Evolutionary conservation across 1,140 invertebrate species (phyloP).

Genomic region (Trachymyrmex septentrionalis): DNA sequence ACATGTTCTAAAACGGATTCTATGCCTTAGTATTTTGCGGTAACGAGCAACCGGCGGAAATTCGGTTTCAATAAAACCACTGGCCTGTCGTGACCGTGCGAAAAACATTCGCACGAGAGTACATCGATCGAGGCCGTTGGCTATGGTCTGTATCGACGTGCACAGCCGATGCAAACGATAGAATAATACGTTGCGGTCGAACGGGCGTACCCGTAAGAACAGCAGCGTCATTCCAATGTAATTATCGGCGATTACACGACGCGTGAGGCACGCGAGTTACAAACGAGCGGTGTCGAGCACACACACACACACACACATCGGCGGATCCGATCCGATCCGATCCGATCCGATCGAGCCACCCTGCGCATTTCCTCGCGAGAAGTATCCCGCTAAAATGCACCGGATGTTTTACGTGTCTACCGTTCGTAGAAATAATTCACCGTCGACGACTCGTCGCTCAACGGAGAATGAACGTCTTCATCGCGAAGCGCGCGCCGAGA

Average conservation of each 20-base stretch:
- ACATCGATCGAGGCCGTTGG: slow-evolving; percentile 46
- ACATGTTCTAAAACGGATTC: background rate
- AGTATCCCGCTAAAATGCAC: background rate
- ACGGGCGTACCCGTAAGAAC: slow-evolving; percentile 68
- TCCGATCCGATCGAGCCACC: background rate
- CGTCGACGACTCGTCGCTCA: slow-evolving; percentile 49
- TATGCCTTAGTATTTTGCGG: background rate
- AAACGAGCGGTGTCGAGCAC: background rate
- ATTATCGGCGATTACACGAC: slow-evolving; percentile 76
- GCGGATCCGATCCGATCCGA: background rate
- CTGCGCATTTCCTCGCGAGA: background rate
- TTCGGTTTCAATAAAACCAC: slow-evolving; percentile 39
- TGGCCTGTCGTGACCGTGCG: slow-evolving; percentile 46
- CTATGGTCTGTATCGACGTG: slow-evolving; percentile 50
- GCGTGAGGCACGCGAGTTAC: slow-evolving; percentile 32
- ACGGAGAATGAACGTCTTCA: slow-evolving; percentile 56
- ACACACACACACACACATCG: too few relatives aligned
- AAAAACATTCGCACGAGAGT: slow-evolving; percentile 47
- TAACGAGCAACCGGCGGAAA: slow-evolving; percentile 18
- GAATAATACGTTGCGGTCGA: slow-evolving; percentile 70
- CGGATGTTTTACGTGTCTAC: background rate
- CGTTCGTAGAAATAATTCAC: slow-evolving; percentile 52
- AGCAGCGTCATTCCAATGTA: slow-evolving; percentile 72
- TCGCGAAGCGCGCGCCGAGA: slow-evolving; percentile 61
- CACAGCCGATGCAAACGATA: slow-evolving; percentile 65